Evolutionary conservation across 2,797 vertebrate species (phyloP).

Genomic region (Bradypus variegatus): DNA sequence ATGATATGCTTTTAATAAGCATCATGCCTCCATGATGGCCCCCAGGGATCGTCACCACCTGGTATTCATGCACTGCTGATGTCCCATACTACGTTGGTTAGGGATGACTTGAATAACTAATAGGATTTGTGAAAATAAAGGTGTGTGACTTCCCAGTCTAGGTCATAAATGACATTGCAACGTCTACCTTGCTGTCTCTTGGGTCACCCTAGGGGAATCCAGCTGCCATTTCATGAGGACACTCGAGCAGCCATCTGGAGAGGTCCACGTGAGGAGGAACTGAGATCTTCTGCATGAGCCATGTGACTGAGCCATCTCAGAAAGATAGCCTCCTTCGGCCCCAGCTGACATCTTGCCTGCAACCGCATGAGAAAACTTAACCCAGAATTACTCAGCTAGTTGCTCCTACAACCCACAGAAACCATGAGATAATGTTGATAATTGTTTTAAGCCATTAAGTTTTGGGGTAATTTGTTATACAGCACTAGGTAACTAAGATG

Average conservation of each 20-base stretch:
- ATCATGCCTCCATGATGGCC: neutral
- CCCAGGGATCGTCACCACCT: neutral
- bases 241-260: neutral
- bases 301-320: neutral
- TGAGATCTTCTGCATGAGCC: neutral
- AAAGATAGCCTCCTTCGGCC: neutral
- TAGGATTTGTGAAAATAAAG: conserved; percentile 6
- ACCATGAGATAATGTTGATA: neutral
- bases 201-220: neutral
- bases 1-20: neutral
- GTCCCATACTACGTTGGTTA: neutral
- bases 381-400: neutral
- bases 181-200: neutral
- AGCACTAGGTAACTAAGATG: conserved; percentile 4
- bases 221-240: neutral
- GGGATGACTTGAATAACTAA: conserved; percentile 31
- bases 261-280: neutral
- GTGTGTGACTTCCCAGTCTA: conserved; percentile 14
- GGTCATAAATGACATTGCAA: neutral
- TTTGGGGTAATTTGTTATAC: conserved; percentile 3
- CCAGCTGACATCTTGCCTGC: neutral
- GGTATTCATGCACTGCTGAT: neutral
- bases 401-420: neutral
- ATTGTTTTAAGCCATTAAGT: conserved; percentile 16
- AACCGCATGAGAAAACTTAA: neutral